Evolutionary conservation across 30 jellyfish, hydroid and myxozoan species (phyloP), one percentile per base, ranked within the genome.

Genomic region (Catostylus mosaicus): DNA sequence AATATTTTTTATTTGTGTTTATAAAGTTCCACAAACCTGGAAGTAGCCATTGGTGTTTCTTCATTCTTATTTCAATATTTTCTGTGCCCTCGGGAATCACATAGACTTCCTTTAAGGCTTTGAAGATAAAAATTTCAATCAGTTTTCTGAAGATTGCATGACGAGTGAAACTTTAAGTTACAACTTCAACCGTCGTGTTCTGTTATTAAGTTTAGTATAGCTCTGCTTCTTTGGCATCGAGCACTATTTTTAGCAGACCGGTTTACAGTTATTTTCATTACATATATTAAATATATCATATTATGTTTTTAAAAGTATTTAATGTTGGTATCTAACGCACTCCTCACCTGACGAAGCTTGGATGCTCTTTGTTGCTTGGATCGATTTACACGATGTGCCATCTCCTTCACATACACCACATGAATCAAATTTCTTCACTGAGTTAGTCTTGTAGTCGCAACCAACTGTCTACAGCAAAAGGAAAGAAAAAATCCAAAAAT

Each of bases 331-430:
- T 66, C 40, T 3, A n/a, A n/a, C n/a, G n/a, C n/a, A n/a, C n/a
- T 6, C 54, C 90, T 52, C 54, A 82, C 92, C 47, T 24, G 30
- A 50, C 29, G 64, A 38, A 0, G 85, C 85, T 19, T 30, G 43
- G 35, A 82, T 47, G 2, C 0, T n/a, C 50, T 26, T 83, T 35
- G 70, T 73, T 3, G 80, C 52, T 1, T 45, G 30, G 16, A 83
- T 73, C n/a, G 46, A 26, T 59, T 85, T 75, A 67, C 95, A 85
- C 5, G 95, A 30, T 3, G 27, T 64, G 29, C 85, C 89, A 63
- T 66, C 79, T 0, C 95, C 95, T 14, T 77, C 95, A 35, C 95
- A 85, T 35, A 73, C 66, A 31, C 95, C 95, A 74, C 95, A 85
- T 32, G 77, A 35, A 62, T 85, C 95, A 57, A 73, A 36, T 4